Base-by-base conservation (phyloP, 2,888 invertebrate species). In the Diachrysia chrysitis region DNA sequence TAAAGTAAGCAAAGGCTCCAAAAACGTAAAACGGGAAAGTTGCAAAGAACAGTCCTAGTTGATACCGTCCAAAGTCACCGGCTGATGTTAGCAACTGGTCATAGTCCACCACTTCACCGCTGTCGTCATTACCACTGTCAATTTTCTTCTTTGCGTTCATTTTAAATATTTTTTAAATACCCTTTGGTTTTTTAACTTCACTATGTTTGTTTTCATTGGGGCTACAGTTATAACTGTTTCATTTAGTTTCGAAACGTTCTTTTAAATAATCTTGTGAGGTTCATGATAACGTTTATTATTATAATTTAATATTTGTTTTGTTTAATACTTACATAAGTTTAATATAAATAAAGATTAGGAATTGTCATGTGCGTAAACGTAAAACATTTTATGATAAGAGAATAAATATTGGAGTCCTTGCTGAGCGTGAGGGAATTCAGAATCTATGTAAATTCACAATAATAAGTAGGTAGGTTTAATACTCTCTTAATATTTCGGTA, bases 31-130 rank as follows among this genome's bases (percentile, higher is more conserved):
- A 92, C 0, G 92, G 92, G 21, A 85, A 85, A 0, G 88, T 89
- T 4, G 86, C 82, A 23, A 89, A 74, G 72, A 89, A 90, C 5
- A 93, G 69, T 16, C 89, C 81, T 42, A 85, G 46, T 78, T 93
- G 93, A 63, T 92, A 93, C 1, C 76, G 73, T 9, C 92, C 92
- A 35, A 92, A 89, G 77, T 90, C 89, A 3, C 92, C 92, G n/a
- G 92, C 92, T 0, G 89, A 79, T 0, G 86, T 83, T 0, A 92
- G 71, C 3, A 92, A 66, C 35, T 87, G 79, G 63, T 92, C 93
- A 59, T 90, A 92, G 54, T 89, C 86, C 2, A 91, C 82, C 14
- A 58, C 58, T 69, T 63, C 7, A 3, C 17, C 17, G 25, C 58
- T 58, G 7, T 1, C 21, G 35, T 46, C 58, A 2, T 42, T 67